phyloP scores from a whole-genome alignment of 37 sponge, comb jelly and placozoan genomes.

The Amphimedon queenslandica region DNA sequence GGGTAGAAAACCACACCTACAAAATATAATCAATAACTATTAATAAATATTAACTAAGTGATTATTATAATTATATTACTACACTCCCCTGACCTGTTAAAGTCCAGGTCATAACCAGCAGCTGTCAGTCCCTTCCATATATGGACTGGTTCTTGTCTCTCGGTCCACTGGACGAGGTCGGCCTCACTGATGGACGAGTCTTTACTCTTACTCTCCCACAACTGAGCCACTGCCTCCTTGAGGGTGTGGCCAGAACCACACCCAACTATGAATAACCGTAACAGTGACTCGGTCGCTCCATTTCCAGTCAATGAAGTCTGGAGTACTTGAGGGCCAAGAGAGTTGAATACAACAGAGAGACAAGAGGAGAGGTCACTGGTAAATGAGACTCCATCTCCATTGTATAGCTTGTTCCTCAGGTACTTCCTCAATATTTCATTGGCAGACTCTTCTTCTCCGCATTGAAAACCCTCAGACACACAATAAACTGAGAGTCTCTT shows the following conservation, averaged over 20 bases:
- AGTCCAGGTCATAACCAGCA: constrained; percentile 75
- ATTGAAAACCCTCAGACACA: constrained; percentile 24
- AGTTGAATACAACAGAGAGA: constrained; percentile 21
- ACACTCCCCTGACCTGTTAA: constrained; percentile 52
- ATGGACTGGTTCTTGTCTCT: not conserved
- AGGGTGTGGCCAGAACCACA: not conserved
- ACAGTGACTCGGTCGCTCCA: not conserved
- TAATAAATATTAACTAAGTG: not conserved
- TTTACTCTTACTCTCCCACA: constrained; percentile 19
- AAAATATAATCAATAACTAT: too few relatives aligned
- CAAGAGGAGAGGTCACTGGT: not conserved
- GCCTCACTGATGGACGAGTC: constrained; percentile 2
- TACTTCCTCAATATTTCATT: constrained; percentile 35
- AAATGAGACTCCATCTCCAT: not conserved
- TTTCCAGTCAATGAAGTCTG: not conserved
- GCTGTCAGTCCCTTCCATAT: constrained; percentile 76
- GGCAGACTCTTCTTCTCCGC: constrained; percentile 32
- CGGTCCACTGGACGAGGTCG: constrained; percentile 5
- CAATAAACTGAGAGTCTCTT: constrained; percentile 11
- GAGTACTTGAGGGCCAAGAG: not conserved
- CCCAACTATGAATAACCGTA: constrained; percentile 26
- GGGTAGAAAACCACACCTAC: constrained; percentile 33
- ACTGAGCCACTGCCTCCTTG: constrained; percentile 1
- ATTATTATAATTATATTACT: not conserved
- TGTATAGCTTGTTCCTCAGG: constrained; percentile 18